phyloP scores from a whole-genome alignment of 2,888 invertebrate genomes.

The Pachycephus smyrnensis region DNA sequence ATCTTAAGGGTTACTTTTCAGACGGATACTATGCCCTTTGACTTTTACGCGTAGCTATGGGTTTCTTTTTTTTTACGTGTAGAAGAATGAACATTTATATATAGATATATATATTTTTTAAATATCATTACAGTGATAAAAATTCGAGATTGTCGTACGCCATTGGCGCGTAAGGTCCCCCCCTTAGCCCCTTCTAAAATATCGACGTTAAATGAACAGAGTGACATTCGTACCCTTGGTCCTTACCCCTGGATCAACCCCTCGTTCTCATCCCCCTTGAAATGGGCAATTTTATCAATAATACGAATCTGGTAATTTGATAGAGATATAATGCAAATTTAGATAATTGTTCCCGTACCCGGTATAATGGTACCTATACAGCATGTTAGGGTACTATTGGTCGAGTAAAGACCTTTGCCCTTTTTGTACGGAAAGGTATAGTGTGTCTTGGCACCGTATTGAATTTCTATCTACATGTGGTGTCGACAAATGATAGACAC shows the following conservation, averaged over 20 bases:
- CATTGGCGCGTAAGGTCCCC: not conserved
- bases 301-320: slow-evolving; percentile 66
- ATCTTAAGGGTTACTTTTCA: not conserved
- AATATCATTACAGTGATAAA: no score
- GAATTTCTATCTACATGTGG: slow-evolving; percentile 59
- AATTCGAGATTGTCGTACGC: not conserved
- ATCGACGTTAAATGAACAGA: slow-evolving; percentile 51
- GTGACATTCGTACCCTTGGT: slow-evolving; percentile 32
- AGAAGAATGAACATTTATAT: not conserved
- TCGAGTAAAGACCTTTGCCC: slow-evolving; percentile 34
- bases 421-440: slow-evolving; percentile 44
- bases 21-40: not conserved
- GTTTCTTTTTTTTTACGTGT: not conserved
- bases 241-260: slow-evolving; percentile 30
- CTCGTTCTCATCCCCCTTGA: slow-evolving; percentile 42
- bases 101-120: not conserved
- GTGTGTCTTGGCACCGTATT: slow-evolving; percentile 53
- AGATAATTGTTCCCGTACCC: slow-evolving; percentile 62
- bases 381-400: slow-evolving; percentile 6
- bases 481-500: slow-evolving; percentile 43
- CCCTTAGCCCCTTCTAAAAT: slow-evolving; percentile 27
- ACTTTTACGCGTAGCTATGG: not conserved
- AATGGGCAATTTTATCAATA: slow-evolving; percentile 67
- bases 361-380: not conserved
- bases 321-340: slow-evolving; percentile 67